Conservation (phyloP, 1,140 invertebrate species). For the Ericerus pela region DNA sequence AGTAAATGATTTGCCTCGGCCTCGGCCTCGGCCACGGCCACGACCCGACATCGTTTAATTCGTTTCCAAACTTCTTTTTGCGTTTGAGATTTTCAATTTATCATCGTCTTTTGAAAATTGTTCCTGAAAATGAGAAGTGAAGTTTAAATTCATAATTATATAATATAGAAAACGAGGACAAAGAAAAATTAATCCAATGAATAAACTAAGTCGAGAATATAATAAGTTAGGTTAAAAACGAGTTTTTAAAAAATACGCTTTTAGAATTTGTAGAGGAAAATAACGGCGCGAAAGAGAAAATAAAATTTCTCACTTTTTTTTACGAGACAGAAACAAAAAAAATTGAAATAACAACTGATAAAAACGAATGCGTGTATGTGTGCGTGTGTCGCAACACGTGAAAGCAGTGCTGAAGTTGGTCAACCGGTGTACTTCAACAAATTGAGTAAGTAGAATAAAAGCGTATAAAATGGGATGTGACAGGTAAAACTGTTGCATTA, state of each 20-base stretch:
- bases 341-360: not conserved
- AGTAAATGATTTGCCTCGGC: not conserved
- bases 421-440: too few species aligned
- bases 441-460: too few species aligned
- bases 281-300: too few species aligned
- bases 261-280: too few species aligned
- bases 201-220: too few species aligned
- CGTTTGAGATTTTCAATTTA: not conserved
- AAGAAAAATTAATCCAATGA: too few species aligned
- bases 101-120: not conserved
- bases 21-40: conserved; percentile 6
- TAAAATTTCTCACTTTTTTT: too few species aligned
- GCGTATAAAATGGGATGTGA: not conserved
- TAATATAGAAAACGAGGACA: not conserved
- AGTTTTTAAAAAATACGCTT: too few species aligned
- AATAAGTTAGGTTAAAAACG: too few species aligned
- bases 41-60: conserved; percentile 15
- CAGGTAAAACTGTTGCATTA: not conserved
- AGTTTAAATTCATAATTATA: not conserved
- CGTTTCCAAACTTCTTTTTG: conserved; percentile 9
- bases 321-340: not conserved
- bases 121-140: conserved; percentile 6
- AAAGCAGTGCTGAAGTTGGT: too few species aligned
- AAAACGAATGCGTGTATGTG: too few species aligned
- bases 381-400: too few species aligned